Evolutionary conservation across 2,888 invertebrate species (phyloP).

Genomic region (Atethmia centrago): DNA sequence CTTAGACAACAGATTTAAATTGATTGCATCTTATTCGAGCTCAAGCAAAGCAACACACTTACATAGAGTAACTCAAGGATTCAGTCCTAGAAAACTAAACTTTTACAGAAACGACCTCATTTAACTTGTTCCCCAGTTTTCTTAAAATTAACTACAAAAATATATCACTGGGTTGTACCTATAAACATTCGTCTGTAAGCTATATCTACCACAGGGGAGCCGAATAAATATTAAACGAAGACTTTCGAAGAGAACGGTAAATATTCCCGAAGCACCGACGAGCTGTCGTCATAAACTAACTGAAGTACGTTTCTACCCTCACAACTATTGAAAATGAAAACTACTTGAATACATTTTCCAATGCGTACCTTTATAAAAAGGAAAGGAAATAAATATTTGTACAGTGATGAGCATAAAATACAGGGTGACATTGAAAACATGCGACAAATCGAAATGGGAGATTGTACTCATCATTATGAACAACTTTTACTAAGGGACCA

Average conservation of each 20-base stretch:
- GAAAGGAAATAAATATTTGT: background rate
- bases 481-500: too few relatives aligned
- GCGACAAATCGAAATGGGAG: too few relatives aligned
- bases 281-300: slow-evolving; percentile 45
- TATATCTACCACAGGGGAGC: background rate
- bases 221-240: slow-evolving; percentile 38
- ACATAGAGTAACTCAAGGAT: background rate
- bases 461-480: too few relatives aligned
- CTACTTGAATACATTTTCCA: slow-evolving; percentile 9
- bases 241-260: slow-evolving; percentile 4
- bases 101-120: slow-evolving; percentile 1
- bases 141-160: slow-evolving; percentile 20
- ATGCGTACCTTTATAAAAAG: background rate
- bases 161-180: slow-evolving; percentile 5
- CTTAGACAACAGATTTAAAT: background rate
- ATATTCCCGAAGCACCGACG: slow-evolving; percentile 26
- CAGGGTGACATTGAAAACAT: background rate
- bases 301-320: slow-evolving; percentile 18
- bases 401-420: too few relatives aligned
- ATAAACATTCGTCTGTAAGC: slow-evolving; percentile 11
- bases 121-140: background rate
- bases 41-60: background rate
- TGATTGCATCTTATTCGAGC: background rate
- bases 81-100: background rate
- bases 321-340: slow-evolving; percentile 9